Conservation (phyloP, 1,140 invertebrate species). For the Campoletis sonorensis region DNA sequence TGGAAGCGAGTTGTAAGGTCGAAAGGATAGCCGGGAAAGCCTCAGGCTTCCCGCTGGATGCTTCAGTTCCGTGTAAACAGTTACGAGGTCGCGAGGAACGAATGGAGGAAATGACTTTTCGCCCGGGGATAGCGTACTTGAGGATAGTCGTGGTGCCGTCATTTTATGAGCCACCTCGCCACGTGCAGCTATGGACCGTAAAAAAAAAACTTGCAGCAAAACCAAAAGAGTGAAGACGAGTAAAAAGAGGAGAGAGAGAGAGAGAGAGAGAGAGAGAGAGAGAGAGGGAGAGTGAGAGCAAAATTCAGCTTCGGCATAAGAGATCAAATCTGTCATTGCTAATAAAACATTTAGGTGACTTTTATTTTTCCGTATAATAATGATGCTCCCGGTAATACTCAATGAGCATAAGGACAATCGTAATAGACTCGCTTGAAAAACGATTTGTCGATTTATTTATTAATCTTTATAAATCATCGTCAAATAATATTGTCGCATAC, state of each 20-base stretch:
- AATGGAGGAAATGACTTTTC: constrained; percentile 52
- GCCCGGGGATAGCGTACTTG: constrained; percentile 33
- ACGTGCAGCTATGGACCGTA: not conserved
- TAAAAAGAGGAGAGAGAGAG: not conserved
- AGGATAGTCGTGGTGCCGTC: constrained; percentile 51
- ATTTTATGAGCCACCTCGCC: constrained; percentile 51
- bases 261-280: not conserved
- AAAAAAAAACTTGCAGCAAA: not conserved
- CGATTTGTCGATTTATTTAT: too few relatives aligned
- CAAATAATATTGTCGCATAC: too few relatives aligned
- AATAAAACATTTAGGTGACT: too few relatives aligned
- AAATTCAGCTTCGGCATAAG: too few relatives aligned
- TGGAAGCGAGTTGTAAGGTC: constrained; percentile 2
- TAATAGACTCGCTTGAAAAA: too few relatives aligned
- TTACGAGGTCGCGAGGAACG: constrained; percentile 46
- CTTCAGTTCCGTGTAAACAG: constrained; percentile 44
- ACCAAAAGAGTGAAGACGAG: not conserved
- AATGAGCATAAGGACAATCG: too few relatives aligned
- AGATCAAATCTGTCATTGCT: too few relatives aligned
- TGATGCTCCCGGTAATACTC: too few relatives aligned
- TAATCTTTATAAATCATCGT: too few relatives aligned
- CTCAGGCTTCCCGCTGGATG: constrained; percentile 28
- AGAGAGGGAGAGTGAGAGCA: not conserved
- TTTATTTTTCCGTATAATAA: too few relatives aligned
- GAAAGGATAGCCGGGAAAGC: constrained; percentile 27